Evolutionary conservation across 2,113 vertebrate genomes (phyloP), one percentile per base, ranked within the genome.

Genomic region (Meleagris gallopavo): DNA sequence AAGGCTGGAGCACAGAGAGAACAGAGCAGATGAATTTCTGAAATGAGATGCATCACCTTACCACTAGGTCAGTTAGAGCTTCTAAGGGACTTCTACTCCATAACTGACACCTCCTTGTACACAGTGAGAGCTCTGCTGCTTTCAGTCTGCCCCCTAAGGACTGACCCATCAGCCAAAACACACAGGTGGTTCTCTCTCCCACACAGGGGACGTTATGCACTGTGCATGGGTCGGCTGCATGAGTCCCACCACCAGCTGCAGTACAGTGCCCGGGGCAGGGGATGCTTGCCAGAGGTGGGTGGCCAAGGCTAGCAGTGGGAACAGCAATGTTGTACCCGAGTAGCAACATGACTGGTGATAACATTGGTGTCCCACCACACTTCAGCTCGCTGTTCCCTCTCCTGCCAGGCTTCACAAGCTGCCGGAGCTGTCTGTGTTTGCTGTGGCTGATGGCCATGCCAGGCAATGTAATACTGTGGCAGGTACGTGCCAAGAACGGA

Each of bases 281-380:
- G 32, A 57, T 1, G 2, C 34, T 45, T 40, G 54, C 76, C 1
- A 60, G 88, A 67, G 48, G 54, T 0, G 0, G 13, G 32, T 74
- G 79, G 13, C 55, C 32, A 52, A 54, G 66, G n/a, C 27, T 1
- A 3, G 13, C 40, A 74, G 24, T 32, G 0, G 2, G 64, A 67
- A 8, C 78, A 64, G 82, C 25, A 13, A 13, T 1, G 1, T 34
- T 38, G 40, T 54, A 41, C 46, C 38, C 24, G 9, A 52, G 43
- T 2, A 54, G 57, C 57, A 43, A 7, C 0, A 1, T 2, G 9
- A 71, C 62, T 0, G 0, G 71, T 52, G n/a, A 25, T 57, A 48
- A 61, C 71, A 20, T 46, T 32, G 71, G 38, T 45, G 10, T 48
- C 65, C 60, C 50, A 9, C 19, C n/a, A 36, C 70, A 11, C 55